Percentiles rank a stretch among this genome's conserved stretches.
These are phyloP conservation scores for Amblyteles armatorius DNA, from an alignment of 2,888 invertebrate species.

Conservation along the genomic window DNA sequence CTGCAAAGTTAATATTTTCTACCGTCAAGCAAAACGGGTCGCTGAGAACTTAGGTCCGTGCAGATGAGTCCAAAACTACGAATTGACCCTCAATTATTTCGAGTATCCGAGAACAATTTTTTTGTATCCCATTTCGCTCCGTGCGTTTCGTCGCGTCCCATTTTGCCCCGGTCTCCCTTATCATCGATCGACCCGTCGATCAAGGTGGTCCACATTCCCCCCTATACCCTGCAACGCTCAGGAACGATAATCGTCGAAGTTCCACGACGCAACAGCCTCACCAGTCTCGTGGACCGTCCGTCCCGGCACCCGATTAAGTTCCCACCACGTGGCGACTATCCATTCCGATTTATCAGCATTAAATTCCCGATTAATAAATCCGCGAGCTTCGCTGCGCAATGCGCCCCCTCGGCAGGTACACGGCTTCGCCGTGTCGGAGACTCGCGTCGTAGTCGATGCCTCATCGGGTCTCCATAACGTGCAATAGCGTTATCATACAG, in stretches of 20 bases:
- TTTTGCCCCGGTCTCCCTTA: too few species aligned
- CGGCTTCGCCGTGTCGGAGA: neutral
- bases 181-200: too few species aligned
- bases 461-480: conserved; percentile 26
- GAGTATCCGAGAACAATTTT: too few species aligned
- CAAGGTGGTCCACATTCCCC: too few species aligned
- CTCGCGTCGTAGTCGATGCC: conserved; percentile 22
- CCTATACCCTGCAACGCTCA: too few species aligned
- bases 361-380: neutral
- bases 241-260: too few species aligned
- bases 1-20: neutral
- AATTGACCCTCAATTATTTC: neutral
- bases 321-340: neutral
- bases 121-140: too few species aligned
- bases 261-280: too few species aligned
- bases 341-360: neutral
- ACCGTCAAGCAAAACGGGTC: neutral
- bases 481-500: conserved; percentile 62
- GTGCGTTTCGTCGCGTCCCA: too few species aligned
- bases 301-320: neutral
- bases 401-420: neutral
- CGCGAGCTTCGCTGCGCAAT: neutral
- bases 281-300: neutral
- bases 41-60: neutral
- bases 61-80: neutral